A percentile compares a stretch with the other conserved stretches of the same genome.
These are phyloP conservation scores for Sebastes nivosus DNA, from an alignment of 2,797 vertebrate genomes.

Conservation along the genomic window DNA sequence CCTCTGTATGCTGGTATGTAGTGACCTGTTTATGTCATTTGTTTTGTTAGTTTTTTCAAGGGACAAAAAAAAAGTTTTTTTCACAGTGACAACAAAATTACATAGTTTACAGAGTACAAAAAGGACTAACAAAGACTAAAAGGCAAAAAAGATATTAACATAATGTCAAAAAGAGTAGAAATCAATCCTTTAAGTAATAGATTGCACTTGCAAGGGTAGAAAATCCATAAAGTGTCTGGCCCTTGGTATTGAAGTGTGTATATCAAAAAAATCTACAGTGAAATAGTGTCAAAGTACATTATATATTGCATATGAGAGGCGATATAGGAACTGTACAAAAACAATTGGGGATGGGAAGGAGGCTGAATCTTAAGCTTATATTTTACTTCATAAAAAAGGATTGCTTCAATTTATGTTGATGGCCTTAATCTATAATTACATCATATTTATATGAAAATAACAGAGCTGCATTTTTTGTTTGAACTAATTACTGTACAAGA, in stretches of 20 bases:
- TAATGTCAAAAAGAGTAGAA: background rate
- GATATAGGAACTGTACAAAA: background rate
- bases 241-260: background rate
- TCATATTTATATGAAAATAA: too few relatives aligned
- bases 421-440: too few relatives aligned
- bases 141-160: background rate
- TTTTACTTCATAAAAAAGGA: too few relatives aligned
- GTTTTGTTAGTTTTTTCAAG: too few relatives aligned
- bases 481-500: too few relatives aligned
- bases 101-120: background rate
- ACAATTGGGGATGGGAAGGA: background rate
- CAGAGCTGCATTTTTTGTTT: too few relatives aligned
- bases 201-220: background rate
- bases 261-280: background rate
- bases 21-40: background rate
- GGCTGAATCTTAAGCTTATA: too few relatives aligned
- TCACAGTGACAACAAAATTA: background rate
- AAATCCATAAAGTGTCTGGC: background rate
- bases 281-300: background rate
- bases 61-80: background rate
- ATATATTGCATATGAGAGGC: background rate
- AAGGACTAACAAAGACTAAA: background rate
- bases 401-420: too few relatives aligned
- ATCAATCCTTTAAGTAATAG: background rate
- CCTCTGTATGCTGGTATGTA: background rate